Conservation (phyloP, 2,888 invertebrate species). For the Clunio marinus region DNA sequence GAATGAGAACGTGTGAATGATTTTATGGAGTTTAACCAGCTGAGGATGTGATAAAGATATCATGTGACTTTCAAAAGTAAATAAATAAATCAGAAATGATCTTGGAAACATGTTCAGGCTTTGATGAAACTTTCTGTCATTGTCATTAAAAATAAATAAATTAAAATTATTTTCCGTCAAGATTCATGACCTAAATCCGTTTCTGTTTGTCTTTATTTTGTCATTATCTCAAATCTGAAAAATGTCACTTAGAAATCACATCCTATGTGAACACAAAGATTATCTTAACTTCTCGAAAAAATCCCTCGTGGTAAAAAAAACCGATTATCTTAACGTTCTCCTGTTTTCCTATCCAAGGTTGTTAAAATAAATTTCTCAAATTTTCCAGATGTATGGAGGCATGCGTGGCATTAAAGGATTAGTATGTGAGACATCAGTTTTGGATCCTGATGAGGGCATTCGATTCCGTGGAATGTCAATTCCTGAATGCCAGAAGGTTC, state of each 20-base stretch:
- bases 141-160: no score
- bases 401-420: conserved; percentile 91
- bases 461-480: conserved; percentile 88
- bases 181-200: no score
- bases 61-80: no score
- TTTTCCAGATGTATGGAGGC: conserved; percentile 70
- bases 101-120: no score
- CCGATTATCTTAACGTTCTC: conserved; percentile 39
- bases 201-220: neutral
- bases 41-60: no score
- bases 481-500: conserved; percentile 82
- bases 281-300: neutral
- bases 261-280: conserved; percentile 5
- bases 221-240: conserved; percentile 4
- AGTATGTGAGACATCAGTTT: conserved; percentile 87
- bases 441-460: conserved; percentile 91
- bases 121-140: no score
- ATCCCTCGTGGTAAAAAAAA: no score
- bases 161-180: no score
- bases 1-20: no score
- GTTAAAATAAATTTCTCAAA: conserved; percentile 14
- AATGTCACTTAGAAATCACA: no score
- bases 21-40: no score
- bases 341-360: conserved; percentile 40
- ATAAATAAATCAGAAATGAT: no score